A percentile compares a stretch with the other conserved stretches of the same genome.
Evolutionary conservation across 2,888 invertebrate genomes (phyloP).

Genomic region (Caenorhabditis doughertyi): DNA sequence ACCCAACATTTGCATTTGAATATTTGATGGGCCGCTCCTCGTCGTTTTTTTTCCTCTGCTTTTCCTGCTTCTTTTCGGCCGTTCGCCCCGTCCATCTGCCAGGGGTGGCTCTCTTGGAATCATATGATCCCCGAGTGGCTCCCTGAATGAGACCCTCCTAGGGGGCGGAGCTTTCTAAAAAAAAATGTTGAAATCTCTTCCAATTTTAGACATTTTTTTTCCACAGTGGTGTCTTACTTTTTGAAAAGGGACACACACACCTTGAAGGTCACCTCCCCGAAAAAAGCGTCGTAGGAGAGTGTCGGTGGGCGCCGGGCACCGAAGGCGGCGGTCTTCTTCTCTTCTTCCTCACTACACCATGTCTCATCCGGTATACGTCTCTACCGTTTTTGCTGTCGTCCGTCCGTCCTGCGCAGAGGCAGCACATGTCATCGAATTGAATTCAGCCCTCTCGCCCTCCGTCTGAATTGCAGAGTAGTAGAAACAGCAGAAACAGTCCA

Average conservation of each 20-base stretch:
- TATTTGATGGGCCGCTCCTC: conserved; percentile 28
- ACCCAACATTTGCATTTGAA: conserved; percentile 61
- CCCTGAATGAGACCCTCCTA: not conserved
- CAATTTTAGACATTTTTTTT: not conserved
- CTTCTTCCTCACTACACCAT: not conserved
- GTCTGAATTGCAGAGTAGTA: conserved; percentile 41
- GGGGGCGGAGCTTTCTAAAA: not conserved
- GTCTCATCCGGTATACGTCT: conserved; percentile 11
- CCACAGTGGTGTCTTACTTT: too few relatives aligned
- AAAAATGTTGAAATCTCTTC: not conserved
- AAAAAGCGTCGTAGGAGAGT: conserved; percentile 14
- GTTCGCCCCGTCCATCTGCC: too few relatives aligned
- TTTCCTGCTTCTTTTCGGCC: too few relatives aligned
- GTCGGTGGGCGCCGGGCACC: conserved; percentile 57
- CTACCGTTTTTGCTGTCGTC: conserved; percentile 1
- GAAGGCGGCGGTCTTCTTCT: too few relatives aligned
- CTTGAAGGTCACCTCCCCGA: conserved; percentile 48
- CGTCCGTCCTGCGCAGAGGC: conserved; percentile 10
- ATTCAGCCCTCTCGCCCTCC: not conserved
- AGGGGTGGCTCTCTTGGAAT: too few relatives aligned
- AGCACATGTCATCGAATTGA: not conserved
- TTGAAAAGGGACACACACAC: conserved; percentile 7
- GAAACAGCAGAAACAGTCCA: not conserved
- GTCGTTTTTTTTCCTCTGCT: not conserved
- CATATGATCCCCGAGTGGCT: too few relatives aligned